A percentile compares a stretch with the other conserved stretches of the same genome.
These are phyloP conservation scores for Rhincodon typus DNA, from an alignment of 2,797 vertebrate genomes.

Conservation along the genomic window DNA sequence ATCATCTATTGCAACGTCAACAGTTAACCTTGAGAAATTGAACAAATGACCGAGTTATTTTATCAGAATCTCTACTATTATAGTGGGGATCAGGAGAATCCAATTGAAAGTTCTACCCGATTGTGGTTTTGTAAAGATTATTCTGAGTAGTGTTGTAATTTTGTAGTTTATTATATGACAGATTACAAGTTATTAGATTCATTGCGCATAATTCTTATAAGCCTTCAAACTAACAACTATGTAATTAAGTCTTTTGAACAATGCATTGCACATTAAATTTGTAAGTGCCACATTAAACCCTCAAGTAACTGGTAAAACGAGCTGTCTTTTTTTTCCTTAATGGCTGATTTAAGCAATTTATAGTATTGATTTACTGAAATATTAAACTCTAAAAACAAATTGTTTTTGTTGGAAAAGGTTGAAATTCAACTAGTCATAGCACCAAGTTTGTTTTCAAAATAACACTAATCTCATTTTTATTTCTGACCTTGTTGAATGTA, in stretches of 20 bases:
- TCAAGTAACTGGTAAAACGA: not conserved
- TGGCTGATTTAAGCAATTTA: not conserved
- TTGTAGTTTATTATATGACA: not conserved
- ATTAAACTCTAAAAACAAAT: not conserved
- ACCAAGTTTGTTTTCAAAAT: not conserved
- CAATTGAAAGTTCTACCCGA: not conserved
- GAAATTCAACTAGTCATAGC: not conserved
- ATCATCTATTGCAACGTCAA: not conserved
- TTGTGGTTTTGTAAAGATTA: not conserved
- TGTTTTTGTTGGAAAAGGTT: not conserved
- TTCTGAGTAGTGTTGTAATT: not conserved
- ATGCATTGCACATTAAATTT: not conserved
- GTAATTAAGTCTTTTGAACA: not conserved
- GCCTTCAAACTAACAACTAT: not conserved
- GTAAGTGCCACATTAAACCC: not conserved
- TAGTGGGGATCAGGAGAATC: not conserved
- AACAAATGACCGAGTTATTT: not conserved
- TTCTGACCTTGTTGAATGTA: not conserved
- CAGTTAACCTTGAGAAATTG: not conserved
- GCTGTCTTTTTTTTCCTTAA: not conserved
- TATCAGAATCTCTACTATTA: not conserved
- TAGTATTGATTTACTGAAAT: not conserved
- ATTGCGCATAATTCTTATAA: not conserved
- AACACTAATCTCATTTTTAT: not conserved
- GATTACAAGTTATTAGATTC: not conserved